A percentile compares a stretch with the other conserved stretches of the same genome.
Conservation (phyloP, 1,140 invertebrate genomes). For the Tribolium madens region DNA sequence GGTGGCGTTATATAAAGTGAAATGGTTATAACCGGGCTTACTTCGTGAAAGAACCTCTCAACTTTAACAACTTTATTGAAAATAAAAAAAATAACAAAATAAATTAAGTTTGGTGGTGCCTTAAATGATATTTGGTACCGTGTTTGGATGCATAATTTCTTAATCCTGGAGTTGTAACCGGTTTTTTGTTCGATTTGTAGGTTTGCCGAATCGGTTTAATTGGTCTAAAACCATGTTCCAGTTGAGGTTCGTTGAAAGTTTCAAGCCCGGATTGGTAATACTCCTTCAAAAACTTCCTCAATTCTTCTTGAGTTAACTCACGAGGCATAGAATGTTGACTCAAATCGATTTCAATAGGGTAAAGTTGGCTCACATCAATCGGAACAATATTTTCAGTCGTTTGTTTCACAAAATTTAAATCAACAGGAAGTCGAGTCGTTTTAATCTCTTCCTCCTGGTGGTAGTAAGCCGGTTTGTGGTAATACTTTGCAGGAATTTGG, state of each 20-base stretch:
- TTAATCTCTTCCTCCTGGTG: not conserved
- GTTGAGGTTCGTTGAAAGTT: constrained; percentile 31
- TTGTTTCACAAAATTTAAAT: constrained; percentile 53
- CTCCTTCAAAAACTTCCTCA: constrained; percentile 52
- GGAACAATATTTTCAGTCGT: constrained; percentile 53
- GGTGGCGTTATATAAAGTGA: not conserved
- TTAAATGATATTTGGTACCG: not conserved
- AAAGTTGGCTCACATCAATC: constrained; percentile 54
- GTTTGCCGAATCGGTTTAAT: constrained; percentile 50
- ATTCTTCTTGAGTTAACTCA: constrained; percentile 51
- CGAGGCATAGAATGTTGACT: constrained; percentile 46
- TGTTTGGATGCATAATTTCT: constrained; percentile 53
- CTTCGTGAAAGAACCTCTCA: not conserved
- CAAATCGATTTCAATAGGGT: constrained; percentile 57
- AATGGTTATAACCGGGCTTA: not conserved
- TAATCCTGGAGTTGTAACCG: constrained; percentile 56
- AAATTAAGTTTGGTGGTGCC: constrained; percentile 9
- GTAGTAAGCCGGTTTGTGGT: not conserved
- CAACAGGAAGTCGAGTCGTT: constrained; percentile 51
- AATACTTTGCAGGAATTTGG: not conserved
- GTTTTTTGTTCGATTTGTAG: constrained; percentile 55
- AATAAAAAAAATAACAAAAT: not conserved
- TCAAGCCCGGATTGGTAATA: constrained; percentile 47
- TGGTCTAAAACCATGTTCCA: constrained; percentile 56
- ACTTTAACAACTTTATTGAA: not conserved